Conservation (phyloP, 2,797 vertebrate genomes). For the Galago senegalensis region DNA sequence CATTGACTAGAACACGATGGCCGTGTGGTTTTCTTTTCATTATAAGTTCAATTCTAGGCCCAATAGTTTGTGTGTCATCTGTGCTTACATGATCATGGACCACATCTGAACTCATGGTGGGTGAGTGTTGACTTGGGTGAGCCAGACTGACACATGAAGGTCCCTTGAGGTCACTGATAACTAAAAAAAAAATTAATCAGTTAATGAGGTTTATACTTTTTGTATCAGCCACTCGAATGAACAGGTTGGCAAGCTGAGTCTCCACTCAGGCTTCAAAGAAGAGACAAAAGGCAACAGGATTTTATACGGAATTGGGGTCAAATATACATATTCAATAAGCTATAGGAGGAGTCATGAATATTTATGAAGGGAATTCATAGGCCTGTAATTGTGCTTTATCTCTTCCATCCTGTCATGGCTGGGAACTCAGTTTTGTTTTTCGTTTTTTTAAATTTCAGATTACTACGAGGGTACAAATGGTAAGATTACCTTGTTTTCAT, state of each 20-base stretch:
- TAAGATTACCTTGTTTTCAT: no score
- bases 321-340: neutral
- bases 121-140: neutral
- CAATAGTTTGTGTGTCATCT: neutral
- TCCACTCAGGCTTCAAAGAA: neutral
- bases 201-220: neutral
- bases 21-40: neutral
- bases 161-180: neutral
- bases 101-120: neutral
- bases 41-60: neutral
- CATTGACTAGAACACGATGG: neutral
- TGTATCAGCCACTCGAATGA: fast-evolving
- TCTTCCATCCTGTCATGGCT: neutral
- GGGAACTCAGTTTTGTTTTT: neutral
- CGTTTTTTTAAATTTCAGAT: no score
- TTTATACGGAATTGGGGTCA: neutral
- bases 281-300: neutral
- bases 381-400: neutral
- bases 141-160: neutral
- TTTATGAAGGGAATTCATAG: neutral
- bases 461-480: no score
- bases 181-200: neutral
- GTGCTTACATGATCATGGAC: neutral
- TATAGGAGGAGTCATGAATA: neutral
- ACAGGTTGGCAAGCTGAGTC: neutral